phyloP scores from a whole-genome alignment of 1,140 invertebrate species.

The Schlechtendalia chinensis region DNA sequence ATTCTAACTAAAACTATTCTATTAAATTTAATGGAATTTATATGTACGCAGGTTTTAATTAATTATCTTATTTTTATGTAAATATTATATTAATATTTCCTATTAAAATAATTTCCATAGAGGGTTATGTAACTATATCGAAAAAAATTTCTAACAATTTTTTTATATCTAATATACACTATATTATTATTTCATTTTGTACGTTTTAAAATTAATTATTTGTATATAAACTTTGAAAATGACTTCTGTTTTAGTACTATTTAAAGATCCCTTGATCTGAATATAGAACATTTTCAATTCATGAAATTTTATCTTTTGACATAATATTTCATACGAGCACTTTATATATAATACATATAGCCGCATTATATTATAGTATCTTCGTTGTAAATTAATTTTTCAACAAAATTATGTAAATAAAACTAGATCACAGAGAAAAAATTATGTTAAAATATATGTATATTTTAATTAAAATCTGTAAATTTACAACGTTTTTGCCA shows the following conservation, averaged over 20 bases:
- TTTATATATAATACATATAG: not conserved
- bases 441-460: not conserved
- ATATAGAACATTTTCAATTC: slow-evolving; percentile 2
- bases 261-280: slow-evolving; percentile 1
- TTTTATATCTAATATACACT: too few species aligned
- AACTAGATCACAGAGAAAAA: not conserved
- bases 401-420: not conserved
- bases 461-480: not conserved
- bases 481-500: too few species aligned
- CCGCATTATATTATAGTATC: not conserved
- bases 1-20: too few species aligned
- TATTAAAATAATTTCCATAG: too few species aligned
- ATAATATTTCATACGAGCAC: not conserved
- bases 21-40: too few species aligned
- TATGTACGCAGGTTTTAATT: too few species aligned
- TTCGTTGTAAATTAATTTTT: not conserved
- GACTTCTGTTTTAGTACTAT: not conserved
- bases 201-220: not conserved
- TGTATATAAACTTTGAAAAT: slow-evolving; percentile 7
- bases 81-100: too few species aligned
- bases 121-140: too few species aligned
- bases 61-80: too few species aligned
- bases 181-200: too few species aligned
- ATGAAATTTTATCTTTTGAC: not conserved
- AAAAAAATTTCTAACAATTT: too few species aligned